Conservation (phyloP, 2,888 invertebrate genomes). For the Piscicola geometra region DNA sequence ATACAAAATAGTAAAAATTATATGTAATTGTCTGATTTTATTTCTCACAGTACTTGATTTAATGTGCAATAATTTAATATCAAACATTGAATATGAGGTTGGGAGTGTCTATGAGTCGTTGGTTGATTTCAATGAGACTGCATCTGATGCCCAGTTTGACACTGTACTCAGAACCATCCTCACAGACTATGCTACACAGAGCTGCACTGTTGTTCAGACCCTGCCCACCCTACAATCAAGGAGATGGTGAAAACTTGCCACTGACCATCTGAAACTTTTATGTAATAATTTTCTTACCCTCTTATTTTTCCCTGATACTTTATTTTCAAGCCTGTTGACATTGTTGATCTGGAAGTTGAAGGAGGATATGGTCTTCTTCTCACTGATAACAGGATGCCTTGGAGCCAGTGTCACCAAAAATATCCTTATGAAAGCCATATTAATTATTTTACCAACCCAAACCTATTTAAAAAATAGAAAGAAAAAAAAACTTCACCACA, state of each 20-base stretch:
- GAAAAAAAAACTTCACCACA: no score
- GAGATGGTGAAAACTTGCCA: no score
- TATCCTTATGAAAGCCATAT: not conserved
- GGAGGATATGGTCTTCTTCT: not conserved
- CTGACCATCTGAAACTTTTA: no score
- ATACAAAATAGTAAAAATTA: no score
- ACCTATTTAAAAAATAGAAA: no score
- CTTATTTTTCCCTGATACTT: constrained; percentile 13
- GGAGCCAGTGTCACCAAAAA: constrained; percentile 1
- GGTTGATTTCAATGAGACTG: constrained; percentile 14
- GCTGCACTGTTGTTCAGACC: not conserved
- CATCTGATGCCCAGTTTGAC: not conserved
- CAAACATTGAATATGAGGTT: constrained; percentile 3
- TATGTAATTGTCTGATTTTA: no score
- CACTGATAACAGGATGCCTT: not conserved
- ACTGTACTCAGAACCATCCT: constrained; percentile 5
- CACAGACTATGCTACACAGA: not conserved
- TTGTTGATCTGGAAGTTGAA: constrained; percentile 1
- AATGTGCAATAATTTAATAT: no score
- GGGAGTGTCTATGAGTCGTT: not conserved
- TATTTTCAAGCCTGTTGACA: constrained; percentile 7
- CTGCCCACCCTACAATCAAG: not conserved
- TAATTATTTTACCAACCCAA: not conserved
- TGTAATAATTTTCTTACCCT: no score
- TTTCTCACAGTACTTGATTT: not conserved